Evolutionary conservation across 2,113 vertebrate species (phyloP).

Genomic region (Meleagris gallopavo): DNA sequence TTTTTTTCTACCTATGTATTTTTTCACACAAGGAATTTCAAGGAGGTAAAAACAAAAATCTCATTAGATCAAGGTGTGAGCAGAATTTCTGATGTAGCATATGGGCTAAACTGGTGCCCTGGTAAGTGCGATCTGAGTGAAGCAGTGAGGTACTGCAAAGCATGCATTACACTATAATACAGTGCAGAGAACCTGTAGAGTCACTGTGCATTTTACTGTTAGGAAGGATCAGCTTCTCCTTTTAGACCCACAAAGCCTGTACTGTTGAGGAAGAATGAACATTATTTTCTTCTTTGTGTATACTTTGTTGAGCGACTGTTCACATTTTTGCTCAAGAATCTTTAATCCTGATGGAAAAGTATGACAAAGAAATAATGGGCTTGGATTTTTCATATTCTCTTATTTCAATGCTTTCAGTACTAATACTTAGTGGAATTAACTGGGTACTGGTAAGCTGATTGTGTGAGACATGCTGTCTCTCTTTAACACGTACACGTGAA

Average conservation of each 20-base stretch:
- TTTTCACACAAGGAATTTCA: background rate
- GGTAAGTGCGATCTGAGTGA: background rate
- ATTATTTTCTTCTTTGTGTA: background rate
- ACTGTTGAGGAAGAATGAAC: background rate
- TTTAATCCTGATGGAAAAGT: slow-evolving; percentile 6
- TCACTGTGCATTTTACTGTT: slow-evolving; percentile 4
- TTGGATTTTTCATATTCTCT: slow-evolving; percentile 5
- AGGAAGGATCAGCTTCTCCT: slow-evolving; percentile 28
- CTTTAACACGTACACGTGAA: background rate
- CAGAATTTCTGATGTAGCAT: background rate
- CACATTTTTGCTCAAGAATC: background rate
- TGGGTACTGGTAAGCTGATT: background rate
- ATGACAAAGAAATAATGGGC: background rate
- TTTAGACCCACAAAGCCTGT: background rate
- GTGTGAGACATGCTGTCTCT: background rate
- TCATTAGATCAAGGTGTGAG: background rate
- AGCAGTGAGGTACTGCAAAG: background rate
- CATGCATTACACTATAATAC: background rate
- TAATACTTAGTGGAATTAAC: background rate
- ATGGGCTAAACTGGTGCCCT: background rate
- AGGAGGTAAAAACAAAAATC: background rate
- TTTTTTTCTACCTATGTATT: background rate
- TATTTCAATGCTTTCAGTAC: background rate
- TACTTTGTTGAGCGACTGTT: background rate
- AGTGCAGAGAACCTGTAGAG: background rate